Evolutionary conservation across 2,113 vertebrate genomes (phyloP).

Genomic region (Otis tarda): DNA sequence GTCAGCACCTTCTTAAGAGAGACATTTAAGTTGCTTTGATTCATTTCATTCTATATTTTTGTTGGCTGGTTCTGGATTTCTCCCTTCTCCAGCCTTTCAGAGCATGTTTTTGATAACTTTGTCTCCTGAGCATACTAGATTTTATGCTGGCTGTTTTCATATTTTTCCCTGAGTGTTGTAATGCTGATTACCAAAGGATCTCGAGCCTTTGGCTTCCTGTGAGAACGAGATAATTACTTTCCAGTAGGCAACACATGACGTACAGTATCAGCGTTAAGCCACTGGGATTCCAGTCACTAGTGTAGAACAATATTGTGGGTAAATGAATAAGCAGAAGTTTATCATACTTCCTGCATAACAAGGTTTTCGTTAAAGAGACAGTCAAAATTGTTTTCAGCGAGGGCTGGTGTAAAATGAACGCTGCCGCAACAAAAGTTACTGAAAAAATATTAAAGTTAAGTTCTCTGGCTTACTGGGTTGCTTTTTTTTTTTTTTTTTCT

Average conservation of each 20-base stretch:
- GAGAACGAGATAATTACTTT: conserved; percentile 67
- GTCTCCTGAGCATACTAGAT: conserved; percentile 12
- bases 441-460: not conserved
- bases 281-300: conserved; percentile 59
- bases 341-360: conserved; percentile 64
- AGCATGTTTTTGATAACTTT: conserved; percentile 23
- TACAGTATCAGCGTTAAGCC: conserved; percentile 48
- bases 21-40: conserved; percentile 43
- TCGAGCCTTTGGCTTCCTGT: conserved; percentile 63
- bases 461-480: not conserved
- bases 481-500: not conserved
- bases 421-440: accelerated
- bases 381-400: not conserved
- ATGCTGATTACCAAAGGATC: conserved; percentile 49
- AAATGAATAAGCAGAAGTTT: conserved; percentile 72
- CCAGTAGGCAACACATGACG: conserved; percentile 40
- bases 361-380: conserved; percentile 51
- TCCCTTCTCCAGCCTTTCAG: not conserved
- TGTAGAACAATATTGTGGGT: conserved; percentile 65
- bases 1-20: conserved; percentile 32
- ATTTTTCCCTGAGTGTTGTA: conserved; percentile 32
- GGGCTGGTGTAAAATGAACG: not conserved
- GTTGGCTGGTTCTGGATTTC: not conserved
- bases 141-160: conserved; percentile 25
- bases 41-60: not conserved